Percentiles rank a stretch among this genome's conserved stretches.
phyloP scores from a whole-genome alignment of 2,888 invertebrate species.

The Hanleya hanleyi region DNA sequence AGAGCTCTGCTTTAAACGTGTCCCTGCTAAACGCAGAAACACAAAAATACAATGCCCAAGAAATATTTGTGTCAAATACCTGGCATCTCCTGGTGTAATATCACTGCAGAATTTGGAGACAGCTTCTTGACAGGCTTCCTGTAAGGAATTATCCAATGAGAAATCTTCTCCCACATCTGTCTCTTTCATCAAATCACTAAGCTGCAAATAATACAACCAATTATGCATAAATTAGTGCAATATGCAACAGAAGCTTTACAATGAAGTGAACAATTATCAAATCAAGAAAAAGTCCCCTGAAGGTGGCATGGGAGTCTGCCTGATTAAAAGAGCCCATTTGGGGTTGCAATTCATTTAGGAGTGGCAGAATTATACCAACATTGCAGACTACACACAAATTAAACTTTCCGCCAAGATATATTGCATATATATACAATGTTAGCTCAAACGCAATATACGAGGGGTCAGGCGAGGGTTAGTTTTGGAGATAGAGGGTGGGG shows the following conservation, averaged over 20 bases:
- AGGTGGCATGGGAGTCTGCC: background rate
- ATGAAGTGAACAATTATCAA: background rate
- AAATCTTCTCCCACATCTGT: conserved; percentile 96
- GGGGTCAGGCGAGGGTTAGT: too few relatives aligned
- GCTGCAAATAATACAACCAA: conserved; percentile 76
- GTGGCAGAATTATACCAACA: too few relatives aligned
- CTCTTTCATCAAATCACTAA: conserved; percentile 87
- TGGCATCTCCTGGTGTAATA: conserved; percentile 66
- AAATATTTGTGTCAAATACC: too few relatives aligned
- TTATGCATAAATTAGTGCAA: background rate
- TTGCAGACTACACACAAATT: too few relatives aligned
- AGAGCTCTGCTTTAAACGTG: too few relatives aligned
- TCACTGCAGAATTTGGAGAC: conserved; percentile 80
- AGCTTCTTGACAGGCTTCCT: conserved; percentile 89
- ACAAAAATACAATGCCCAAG: too few relatives aligned
- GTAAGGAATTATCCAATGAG: conserved; percentile 92
- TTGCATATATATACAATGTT: too few relatives aligned
- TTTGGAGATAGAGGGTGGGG: too few relatives aligned
- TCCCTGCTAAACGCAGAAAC: too few relatives aligned
- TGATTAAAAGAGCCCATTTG: background rate
- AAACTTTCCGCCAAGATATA: too few relatives aligned
- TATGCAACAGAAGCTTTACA: background rate
- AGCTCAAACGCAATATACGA: too few relatives aligned
- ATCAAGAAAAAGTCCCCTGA: background rate
- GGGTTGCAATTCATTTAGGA: too few relatives aligned